Conservation (phyloP, 2,888 invertebrate species). For the Pristionchus fissidentatus region DNA sequence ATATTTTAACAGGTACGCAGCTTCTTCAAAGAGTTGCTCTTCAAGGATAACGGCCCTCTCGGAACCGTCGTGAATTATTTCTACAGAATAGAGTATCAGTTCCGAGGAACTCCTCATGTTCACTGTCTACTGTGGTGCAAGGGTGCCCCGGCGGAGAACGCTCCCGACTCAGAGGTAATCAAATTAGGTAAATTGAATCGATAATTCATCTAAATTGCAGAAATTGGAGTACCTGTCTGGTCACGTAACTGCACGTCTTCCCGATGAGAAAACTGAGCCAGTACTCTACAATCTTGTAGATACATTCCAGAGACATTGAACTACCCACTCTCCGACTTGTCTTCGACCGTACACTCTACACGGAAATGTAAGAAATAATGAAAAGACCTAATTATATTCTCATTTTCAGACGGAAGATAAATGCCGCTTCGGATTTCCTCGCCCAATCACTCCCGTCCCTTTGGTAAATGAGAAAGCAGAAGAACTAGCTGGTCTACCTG, state of each 20-base stretch:
- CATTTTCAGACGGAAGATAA: neutral
- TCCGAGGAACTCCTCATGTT: constrained; percentile 48
- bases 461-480: neutral
- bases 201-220: neutral
- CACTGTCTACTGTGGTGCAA: constrained; percentile 50
- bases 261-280: constrained; percentile 27
- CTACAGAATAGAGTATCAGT: constrained; percentile 50
- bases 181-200: neutral
- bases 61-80: constrained; percentile 47
- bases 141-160: neutral
- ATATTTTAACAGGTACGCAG: neutral
- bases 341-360: neutral
- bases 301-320: neutral
- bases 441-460: constrained; percentile 13
- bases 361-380: neutral
- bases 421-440: constrained; percentile 50
- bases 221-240: constrained; percentile 19
- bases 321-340: neutral
- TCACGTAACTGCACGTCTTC: constrained; percentile 43
- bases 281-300: constrained; percentile 1
- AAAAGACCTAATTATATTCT: neutral
- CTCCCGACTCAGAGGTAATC: neutral
- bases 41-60: constrained; percentile 46
- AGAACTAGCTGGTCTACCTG: neutral
- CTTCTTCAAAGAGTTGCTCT: constrained; percentile 34